Evolutionary conservation across 1,140 invertebrate species (phyloP).

Genomic region (Cardiocondyla obscurior): DNA sequence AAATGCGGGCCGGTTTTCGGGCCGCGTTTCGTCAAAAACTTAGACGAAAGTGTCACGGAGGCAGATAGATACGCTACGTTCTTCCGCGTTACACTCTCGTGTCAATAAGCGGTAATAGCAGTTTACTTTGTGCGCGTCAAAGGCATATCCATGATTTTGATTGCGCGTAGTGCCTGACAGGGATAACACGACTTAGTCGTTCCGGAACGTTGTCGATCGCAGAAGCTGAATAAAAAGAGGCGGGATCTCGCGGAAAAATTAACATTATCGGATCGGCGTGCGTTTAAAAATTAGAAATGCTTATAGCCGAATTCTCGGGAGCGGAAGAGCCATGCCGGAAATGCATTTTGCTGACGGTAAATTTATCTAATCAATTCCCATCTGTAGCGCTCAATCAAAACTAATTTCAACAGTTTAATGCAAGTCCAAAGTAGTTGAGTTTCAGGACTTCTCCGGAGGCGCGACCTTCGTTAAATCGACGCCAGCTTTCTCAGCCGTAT

Average conservation of each 20-base stretch:
- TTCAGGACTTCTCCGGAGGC: background rate
- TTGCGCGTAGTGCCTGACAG: slow-evolving; percentile 4
- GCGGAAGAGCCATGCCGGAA: background rate
- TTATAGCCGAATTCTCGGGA: background rate
- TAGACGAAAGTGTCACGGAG: background rate
- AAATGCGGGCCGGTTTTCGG: background rate
- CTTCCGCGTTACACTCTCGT: background rate
- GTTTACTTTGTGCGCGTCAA: slow-evolving; percentile 19
- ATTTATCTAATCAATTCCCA: background rate
- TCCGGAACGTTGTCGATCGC: background rate
- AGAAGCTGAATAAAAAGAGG: background rate
- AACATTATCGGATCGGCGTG: background rate
- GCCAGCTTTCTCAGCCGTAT: background rate
- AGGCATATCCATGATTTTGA: slow-evolving; percentile 34
- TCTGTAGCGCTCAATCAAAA: background rate
- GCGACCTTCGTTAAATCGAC: background rate
- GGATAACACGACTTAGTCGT: slow-evolving; percentile 12
- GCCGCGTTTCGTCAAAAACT: background rate
- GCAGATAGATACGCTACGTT: background rate
- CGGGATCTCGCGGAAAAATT: no score
- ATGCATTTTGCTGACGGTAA: background rate
- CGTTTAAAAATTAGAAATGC: no score
- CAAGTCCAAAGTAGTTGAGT: background rate
- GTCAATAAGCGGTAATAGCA: slow-evolving; percentile 26
- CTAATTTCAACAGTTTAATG: slow-evolving; percentile 13